Evolutionary conservation across 2,113 vertebrate species (phyloP).

Genomic region (Carassius carassius): DNA sequence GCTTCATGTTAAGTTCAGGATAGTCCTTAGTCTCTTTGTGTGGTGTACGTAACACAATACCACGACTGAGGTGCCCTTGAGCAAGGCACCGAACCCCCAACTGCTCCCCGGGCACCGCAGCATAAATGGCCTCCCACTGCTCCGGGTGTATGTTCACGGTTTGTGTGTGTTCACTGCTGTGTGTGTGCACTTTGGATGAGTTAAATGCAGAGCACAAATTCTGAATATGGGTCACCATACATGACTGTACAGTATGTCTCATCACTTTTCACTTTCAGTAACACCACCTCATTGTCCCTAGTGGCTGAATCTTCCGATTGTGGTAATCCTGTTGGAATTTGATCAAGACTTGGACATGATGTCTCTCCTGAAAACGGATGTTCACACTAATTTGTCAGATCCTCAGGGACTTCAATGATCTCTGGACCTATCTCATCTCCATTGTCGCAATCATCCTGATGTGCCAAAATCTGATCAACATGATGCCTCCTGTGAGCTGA

Average conservation of each 20-base stretch:
- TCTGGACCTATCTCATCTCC: constrained; percentile 10
- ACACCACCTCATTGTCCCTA: not conserved
- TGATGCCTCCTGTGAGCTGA: constrained; percentile 19
- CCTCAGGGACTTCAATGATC: not conserved
- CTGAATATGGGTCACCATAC: no score
- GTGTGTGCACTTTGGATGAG: no score
- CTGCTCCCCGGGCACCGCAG: no score
- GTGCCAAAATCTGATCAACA: constrained; percentile 25
- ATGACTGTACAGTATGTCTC: no score
- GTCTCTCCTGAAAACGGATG: not conserved
- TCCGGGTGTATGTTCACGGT: no score
- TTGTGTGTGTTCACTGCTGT: no score
- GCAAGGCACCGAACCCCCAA: no score
- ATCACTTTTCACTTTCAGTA: not conserved
- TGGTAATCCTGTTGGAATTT: not conserved
- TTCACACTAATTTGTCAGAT: not conserved
- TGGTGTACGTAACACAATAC: no score
- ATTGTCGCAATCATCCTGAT: not conserved
- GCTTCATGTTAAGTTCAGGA: not conserved
- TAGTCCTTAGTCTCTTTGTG: not conserved
- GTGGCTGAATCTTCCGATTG: not conserved
- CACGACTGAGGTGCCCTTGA: no score
- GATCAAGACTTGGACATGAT: not conserved
- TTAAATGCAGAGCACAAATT: no score
- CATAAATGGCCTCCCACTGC: no score